phyloP scores from a whole-genome alignment of 2,888 invertebrate species.

The Ormyrus labotus region DNA sequence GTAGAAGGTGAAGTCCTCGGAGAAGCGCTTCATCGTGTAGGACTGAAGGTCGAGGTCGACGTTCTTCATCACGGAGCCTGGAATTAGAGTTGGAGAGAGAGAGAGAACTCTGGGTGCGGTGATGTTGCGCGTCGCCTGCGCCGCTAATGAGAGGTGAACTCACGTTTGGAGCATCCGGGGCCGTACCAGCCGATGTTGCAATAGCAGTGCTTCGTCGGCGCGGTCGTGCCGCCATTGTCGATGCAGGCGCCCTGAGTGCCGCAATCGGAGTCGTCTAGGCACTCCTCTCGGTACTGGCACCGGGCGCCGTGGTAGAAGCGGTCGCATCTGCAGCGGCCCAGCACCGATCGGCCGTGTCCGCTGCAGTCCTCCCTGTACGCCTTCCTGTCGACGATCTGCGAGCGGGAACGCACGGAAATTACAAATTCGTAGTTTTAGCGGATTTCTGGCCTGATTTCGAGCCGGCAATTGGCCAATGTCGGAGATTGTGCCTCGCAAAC shows the following conservation, averaged over 20 bases:
- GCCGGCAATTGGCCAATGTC: too few relatives aligned
- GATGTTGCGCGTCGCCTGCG: too few relatives aligned
- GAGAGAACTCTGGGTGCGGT: neutral
- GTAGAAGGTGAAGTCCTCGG: conserved; percentile 86
- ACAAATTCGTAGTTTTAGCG: neutral
- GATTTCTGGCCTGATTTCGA: too few relatives aligned
- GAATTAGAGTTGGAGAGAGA: neutral
- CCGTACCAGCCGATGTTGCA: conserved; percentile 94
- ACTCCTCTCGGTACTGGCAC: conserved; percentile 94
- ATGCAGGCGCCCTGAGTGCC: conserved; percentile 91
- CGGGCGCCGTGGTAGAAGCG: conserved; percentile 87
- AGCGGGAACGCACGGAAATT: neutral
- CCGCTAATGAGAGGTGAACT: conserved; percentile 69
- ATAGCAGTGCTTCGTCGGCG: conserved; percentile 91
- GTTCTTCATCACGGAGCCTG: conserved; percentile 86
- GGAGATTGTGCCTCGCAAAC: too few relatives aligned
- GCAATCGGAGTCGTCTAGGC: conserved; percentile 89
- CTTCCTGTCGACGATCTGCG: conserved; percentile 78
- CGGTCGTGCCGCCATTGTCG: conserved; percentile 86
- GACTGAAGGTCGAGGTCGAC: conserved; percentile 84
- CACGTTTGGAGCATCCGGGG: conserved; percentile 88
- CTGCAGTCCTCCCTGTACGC: conserved; percentile 90
- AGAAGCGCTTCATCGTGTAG: conserved; percentile 84
- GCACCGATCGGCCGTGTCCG: conserved; percentile 87
- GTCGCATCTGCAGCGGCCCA: conserved; percentile 88